Conservation (phyloP, 1,140 invertebrate genomes). For the Lysiphlebus fabarum region DNA sequence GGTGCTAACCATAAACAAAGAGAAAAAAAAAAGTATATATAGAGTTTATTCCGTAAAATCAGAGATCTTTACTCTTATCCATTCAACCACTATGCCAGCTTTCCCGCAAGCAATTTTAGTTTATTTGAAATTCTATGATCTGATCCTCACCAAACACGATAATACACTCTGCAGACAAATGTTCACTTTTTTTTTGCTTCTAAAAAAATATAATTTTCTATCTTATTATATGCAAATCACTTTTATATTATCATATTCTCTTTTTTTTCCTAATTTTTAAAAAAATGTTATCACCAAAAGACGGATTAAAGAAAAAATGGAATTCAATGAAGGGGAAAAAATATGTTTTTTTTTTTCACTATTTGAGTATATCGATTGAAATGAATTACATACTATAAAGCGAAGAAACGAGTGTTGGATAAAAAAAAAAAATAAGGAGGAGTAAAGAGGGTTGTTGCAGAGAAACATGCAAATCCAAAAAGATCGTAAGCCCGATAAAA, state of each 20-base stretch:
- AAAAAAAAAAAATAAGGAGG: background rate
- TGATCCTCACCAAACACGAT: slow-evolving; percentile 44
- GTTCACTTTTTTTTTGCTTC: too few species aligned
- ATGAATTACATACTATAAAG: slow-evolving; percentile 17
- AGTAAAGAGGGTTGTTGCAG: slow-evolving; percentile 6
- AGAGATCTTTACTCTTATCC: too few species aligned
- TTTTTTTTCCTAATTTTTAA: too few species aligned
- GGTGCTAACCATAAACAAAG: slow-evolving; percentile 29
- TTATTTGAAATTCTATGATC: slow-evolving; percentile 40
- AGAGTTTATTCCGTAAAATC: too few species aligned
- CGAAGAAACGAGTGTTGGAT: background rate
- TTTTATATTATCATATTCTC: too few species aligned
- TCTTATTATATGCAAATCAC: too few species aligned
- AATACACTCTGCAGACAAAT: slow-evolving; percentile 40
- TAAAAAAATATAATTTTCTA: too few species aligned
- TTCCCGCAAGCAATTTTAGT: slow-evolving; percentile 17
- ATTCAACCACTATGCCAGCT: too few species aligned
- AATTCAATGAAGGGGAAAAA: background rate
- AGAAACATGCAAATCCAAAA: slow-evolving; percentile 23
- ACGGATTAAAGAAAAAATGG: background rate
- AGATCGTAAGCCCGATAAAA: slow-evolving; percentile 27
- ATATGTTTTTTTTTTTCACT: background rate
- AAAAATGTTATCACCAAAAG: background rate
- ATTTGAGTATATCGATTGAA: slow-evolving; percentile 21
- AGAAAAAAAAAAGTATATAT: too few species aligned